Evolutionary conservation across 2,888 invertebrate genomes (phyloP), one percentile per base, ranked within the genome.

Genomic region (Trilocha varians): DNA sequence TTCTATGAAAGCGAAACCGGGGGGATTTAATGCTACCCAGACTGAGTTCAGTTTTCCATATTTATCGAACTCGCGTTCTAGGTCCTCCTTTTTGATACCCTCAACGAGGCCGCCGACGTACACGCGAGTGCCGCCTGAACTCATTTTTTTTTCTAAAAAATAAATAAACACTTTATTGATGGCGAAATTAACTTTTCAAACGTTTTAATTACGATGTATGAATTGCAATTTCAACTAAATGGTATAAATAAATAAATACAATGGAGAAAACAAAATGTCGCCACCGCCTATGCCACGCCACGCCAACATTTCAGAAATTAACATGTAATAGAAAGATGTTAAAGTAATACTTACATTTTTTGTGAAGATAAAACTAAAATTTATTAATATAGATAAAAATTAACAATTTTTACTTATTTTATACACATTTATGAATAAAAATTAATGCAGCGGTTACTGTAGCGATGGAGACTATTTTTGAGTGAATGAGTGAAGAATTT

Each of bases 11-110:
- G 96, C 96, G 83, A 96, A 97, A 66, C 96, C 96, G 57, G 96
- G 96, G 57, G 96, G 96, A 83, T 96, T 96, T 78, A 96, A 93
- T 56, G 96, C 96, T 59, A 94, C 95, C 96, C 96, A 96, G 53
- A 96, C 95, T 59, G 93, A 94, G 85, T 94, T 95, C 58, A 96
- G 88, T 87, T 95, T 95, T 59, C 96, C 96, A 79, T 92, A 96
- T 86, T 95, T 95, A 65, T 94, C 93, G 77, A 96, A 96, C 80
- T 96, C 94, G 69, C 91, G 89, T 78, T 96, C 96, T 53, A 97
- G 87, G 77, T 96, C 96, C 80, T 96, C 96, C 73, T 96, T 96
- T 85, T 95, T 95, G 73, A 96, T 92, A 71, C 91, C 91, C 72
- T 95, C 95, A 65, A 91, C 92, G 57, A 96, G 89, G 66, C 95